These are phyloP conservation scores for Coelinius sp. DNA, from an alignment of 2,888 invertebrate species.

Conservation along the genomic window DNA sequence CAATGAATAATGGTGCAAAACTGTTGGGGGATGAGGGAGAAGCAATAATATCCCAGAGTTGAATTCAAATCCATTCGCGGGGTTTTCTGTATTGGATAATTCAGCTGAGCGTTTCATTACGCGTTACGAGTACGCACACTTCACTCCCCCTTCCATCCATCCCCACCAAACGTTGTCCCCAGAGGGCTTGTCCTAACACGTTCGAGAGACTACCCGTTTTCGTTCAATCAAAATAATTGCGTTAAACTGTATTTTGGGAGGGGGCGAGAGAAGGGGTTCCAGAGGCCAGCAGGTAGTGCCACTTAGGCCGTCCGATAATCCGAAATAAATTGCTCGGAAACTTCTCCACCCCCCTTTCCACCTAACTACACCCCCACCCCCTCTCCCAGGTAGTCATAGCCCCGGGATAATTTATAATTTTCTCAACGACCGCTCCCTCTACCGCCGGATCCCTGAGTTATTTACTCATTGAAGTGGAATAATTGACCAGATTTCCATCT, in stretches of 20 bases:
- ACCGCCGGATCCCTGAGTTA: background rate
- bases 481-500: background rate
- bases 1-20: slow-evolving; percentile 29
- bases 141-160: background rate
- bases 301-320: slow-evolving; percentile 30
- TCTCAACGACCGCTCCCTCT: background rate
- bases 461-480: background rate
- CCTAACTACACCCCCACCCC: slow-evolving; percentile 16
- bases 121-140: slow-evolving; percentile 19
- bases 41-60: slow-evolving; percentile 16
- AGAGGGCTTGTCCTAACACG: slow-evolving; percentile 14
- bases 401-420: slow-evolving; percentile 19
- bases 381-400: slow-evolving; percentile 21
- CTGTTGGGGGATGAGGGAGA: background rate
- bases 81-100: slow-evolving; percentile 57
- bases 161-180: background rate
- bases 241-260: slow-evolving; percentile 55
- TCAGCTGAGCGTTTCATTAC: slow-evolving; percentile 51
- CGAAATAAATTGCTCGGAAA: slow-evolving; percentile 42
- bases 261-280: slow-evolving; percentile 30
- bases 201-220: slow-evolving; percentile 27
- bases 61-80: slow-evolving; percentile 23
- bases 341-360: slow-evolving; percentile 25
- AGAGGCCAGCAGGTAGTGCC: slow-evolving; percentile 16
- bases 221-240: slow-evolving; percentile 55